Conservation (phyloP, 1,140 invertebrate species). For the Scylla paramamosain region DNA sequence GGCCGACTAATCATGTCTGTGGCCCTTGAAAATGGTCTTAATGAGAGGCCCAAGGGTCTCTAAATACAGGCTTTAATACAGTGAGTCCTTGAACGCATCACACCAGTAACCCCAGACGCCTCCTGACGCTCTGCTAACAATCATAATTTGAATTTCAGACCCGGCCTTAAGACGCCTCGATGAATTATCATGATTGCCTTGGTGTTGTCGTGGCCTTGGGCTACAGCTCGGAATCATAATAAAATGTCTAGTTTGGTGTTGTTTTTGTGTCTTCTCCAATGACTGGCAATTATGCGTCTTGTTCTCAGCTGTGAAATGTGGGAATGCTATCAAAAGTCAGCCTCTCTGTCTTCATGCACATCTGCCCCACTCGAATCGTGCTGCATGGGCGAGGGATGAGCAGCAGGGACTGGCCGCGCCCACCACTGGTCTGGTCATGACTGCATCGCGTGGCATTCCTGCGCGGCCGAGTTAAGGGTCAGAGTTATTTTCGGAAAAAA, state of each 20-base stretch:
- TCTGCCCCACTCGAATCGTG: neutral
- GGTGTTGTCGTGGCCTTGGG: neutral
- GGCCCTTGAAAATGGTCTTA: too few species aligned
- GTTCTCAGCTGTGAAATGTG: neutral
- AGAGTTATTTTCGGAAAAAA: too few species aligned
- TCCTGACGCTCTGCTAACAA: neutral
- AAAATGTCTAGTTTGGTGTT: neutral
- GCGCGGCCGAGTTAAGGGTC: too few species aligned
- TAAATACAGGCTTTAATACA: too few species aligned
- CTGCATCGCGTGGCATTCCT: too few species aligned
- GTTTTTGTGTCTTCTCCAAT: constrained; percentile 5
- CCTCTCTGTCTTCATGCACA: neutral
- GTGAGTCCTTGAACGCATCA: neutral
- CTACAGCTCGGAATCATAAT: neutral
- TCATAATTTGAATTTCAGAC: neutral
- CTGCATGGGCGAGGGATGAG: neutral
- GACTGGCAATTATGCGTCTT: neutral
- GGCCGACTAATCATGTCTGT: too few species aligned
- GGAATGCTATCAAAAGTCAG: neutral
- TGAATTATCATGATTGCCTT: neutral
- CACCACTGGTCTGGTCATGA: neutral
- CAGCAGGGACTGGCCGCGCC: neutral
- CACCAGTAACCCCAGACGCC: neutral
- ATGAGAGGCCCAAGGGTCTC: too few species aligned
- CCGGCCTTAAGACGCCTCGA: neutral